Conservation (phyloP, 2,888 invertebrate species). For the Scaptomyza parva region DNA sequence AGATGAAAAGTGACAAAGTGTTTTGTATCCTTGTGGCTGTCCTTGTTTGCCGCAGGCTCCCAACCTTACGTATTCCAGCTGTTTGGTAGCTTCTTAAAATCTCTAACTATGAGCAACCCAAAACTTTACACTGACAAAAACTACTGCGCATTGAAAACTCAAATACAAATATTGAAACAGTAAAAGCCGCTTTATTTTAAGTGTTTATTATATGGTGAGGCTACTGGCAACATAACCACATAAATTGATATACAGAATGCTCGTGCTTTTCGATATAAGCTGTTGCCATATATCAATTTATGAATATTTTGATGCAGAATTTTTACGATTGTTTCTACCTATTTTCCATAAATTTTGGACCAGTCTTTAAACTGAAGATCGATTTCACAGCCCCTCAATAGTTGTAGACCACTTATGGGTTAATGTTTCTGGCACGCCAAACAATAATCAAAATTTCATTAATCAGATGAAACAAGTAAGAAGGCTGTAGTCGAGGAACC, state of each 20-base stretch:
- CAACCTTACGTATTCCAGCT: neutral
- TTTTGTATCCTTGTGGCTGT: conserved; percentile 34
- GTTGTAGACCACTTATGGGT: too few species aligned
- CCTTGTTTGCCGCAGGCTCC: neutral
- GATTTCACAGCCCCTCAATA: too few species aligned
- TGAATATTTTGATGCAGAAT: too few species aligned
- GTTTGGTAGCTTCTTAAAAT: conserved; percentile 28
- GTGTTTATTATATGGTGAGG: conserved; percentile 71
- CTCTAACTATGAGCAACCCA: conserved; percentile 34
- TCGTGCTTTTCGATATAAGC: too few species aligned
- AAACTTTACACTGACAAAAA: conserved; percentile 29
- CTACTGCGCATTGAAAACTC: conserved; percentile 62
- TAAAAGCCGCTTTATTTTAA: conserved; percentile 58
- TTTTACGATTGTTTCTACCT: too few species aligned
- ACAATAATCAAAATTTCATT: conserved; percentile 6
- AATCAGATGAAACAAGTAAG: too few species aligned
- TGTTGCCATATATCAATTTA: too few species aligned
- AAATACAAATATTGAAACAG: conserved; percentile 74
- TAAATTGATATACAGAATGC: neutral
- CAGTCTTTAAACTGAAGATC: too few species aligned
- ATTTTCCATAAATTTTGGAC: too few species aligned
- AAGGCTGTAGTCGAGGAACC: too few species aligned
- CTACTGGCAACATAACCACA: conserved; percentile 27
- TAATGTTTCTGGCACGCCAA: too few species aligned
- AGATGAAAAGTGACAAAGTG: conserved; percentile 26